Percentiles rank a stretch among this genome's conserved stretches.
phyloP scores from a whole-genome alignment of 1,140 invertebrate species.

The Ephestia elutella region DNA sequence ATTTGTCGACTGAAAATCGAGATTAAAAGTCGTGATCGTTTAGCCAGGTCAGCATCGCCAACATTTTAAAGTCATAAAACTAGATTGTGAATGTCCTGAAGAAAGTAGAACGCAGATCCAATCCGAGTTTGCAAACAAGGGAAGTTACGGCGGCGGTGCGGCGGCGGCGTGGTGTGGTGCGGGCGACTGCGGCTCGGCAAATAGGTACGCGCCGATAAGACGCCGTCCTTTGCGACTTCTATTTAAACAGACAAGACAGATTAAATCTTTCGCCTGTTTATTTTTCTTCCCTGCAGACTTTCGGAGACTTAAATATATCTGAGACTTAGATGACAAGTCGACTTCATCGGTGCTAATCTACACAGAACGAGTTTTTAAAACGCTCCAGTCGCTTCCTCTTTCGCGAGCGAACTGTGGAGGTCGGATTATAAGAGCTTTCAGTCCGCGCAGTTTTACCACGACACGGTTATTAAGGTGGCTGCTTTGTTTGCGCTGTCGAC shows the following conservation, averaged over 20 bases:
- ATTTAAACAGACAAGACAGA: conserved; percentile 67
- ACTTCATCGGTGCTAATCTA: conserved; percentile 52
- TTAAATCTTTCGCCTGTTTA: conserved; percentile 64
- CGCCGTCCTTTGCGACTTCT: conserved; percentile 62
- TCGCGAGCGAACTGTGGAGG: conserved; percentile 24
- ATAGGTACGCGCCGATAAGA: conserved; percentile 66
- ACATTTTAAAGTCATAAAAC: conserved; percentile 70
- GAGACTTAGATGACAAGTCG: conserved; percentile 48
- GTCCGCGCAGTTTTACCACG: conserved; percentile 36
- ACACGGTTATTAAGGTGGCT: conserved; percentile 61
- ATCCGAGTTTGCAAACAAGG: conserved; percentile 73
- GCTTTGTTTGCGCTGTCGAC: conserved; percentile 62
- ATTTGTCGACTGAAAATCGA: conserved; percentile 19
- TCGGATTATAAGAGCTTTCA: conserved; percentile 62
- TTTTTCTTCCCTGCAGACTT: conserved; percentile 52
- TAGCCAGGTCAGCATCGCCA: conserved; percentile 48
- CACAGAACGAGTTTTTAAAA: conserved; percentile 54
- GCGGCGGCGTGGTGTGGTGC: conserved; percentile 9
- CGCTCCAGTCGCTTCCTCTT: conserved; percentile 37
- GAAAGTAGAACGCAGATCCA: conserved; percentile 70
- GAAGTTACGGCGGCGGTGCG: conserved; percentile 57
- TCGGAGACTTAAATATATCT: conserved; percentile 45
- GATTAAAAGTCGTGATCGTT: conserved; percentile 30
- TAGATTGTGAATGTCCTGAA: conserved; percentile 63
- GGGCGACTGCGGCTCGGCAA: conserved; percentile 57